Evolutionary conservation across 92 coral and sea anemone species (phyloP).

Genomic region (Meandrina meandrites): DNA sequence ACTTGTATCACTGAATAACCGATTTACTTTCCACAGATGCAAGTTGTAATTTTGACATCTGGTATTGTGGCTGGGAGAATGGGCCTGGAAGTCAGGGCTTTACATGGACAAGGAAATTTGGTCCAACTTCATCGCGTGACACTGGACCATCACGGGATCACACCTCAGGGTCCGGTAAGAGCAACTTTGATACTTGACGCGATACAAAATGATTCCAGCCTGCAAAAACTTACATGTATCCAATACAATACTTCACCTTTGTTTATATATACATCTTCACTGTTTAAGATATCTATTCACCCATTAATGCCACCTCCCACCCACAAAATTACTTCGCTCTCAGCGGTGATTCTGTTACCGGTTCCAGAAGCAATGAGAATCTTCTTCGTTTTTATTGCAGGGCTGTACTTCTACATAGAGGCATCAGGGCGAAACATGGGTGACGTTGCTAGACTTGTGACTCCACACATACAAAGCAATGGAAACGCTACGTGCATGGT

Average conservation of each 20-base stretch:
- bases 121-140: conserved; percentile 38
- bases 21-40: conserved; percentile 41
- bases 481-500: conserved; percentile 63
- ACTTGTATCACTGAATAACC: not conserved
- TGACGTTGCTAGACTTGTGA: conserved; percentile 61
- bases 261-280: not conserved
- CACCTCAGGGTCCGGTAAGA: conserved; percentile 64
- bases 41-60: conserved; percentile 75
- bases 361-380: not conserved
- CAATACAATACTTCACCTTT: not conserved
- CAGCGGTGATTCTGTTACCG: not conserved
- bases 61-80: conserved; percentile 80
- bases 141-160: conserved; percentile 81
- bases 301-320: not conserved
- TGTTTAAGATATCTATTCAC: not conserved
- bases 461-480: conserved; percentile 57
- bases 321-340: not conserved
- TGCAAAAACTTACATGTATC: not conserved
- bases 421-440: conserved; percentile 43
- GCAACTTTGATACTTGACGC: not conserved
- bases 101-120: conserved; percentile 67
- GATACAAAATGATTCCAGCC: not conserved
- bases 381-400: conserved; percentile 23
- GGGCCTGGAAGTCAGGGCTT: conserved; percentile 31
- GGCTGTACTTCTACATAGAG: conserved; percentile 69